phyloP scores from a whole-genome alignment of 2,797 vertebrate species.

The Spondyliosoma cantharus region DNA sequence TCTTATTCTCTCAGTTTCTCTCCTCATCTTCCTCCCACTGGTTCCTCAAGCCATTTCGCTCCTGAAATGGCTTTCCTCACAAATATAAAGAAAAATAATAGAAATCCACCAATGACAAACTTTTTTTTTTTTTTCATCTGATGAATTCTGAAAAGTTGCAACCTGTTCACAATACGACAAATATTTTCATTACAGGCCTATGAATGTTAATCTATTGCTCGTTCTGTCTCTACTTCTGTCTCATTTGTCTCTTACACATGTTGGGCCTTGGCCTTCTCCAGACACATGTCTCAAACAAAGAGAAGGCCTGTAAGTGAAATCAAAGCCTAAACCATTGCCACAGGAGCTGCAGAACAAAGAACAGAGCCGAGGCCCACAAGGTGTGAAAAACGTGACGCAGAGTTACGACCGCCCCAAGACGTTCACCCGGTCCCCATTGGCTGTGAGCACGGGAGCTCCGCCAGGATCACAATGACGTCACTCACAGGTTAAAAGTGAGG shows the following conservation, averaged over 20 bases:
- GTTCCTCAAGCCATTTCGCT: slow-evolving; percentile 60
- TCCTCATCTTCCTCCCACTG: slow-evolving; percentile 42
- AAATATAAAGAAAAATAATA: slow-evolving; percentile 55
- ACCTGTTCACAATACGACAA: slow-evolving; percentile 2
- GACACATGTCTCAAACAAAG: too few species aligned
- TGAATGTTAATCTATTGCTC: not conserved
- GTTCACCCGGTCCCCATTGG: too few species aligned
- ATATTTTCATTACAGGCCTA: slow-evolving; percentile 15
- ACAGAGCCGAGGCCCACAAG: too few species aligned
- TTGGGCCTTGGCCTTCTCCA: too few species aligned
- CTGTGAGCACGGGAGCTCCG: too few species aligned
- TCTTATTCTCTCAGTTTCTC: slow-evolving; percentile 72
- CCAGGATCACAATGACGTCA: too few species aligned
- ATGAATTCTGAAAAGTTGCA: slow-evolving; percentile 27
- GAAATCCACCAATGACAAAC: slow-evolving; percentile 34
- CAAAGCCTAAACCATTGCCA: too few species aligned
- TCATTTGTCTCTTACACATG: slow-evolving; percentile 11
- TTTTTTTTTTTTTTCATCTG: slow-evolving; percentile 17
- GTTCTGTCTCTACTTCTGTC: not conserved
- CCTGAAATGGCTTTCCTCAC: slow-evolving; percentile 52
- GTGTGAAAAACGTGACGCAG: too few species aligned
- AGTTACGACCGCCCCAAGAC: too few species aligned
- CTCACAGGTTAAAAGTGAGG: too few species aligned
- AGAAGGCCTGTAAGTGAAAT: too few species aligned
- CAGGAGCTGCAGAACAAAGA: too few species aligned